A percentile compares a stretch with the other conserved stretches of the same genome.
These are phyloP conservation scores for Elymnias hypermnestra DNA, from an alignment of 1,140 invertebrate species.

Conservation along the genomic window DNA sequence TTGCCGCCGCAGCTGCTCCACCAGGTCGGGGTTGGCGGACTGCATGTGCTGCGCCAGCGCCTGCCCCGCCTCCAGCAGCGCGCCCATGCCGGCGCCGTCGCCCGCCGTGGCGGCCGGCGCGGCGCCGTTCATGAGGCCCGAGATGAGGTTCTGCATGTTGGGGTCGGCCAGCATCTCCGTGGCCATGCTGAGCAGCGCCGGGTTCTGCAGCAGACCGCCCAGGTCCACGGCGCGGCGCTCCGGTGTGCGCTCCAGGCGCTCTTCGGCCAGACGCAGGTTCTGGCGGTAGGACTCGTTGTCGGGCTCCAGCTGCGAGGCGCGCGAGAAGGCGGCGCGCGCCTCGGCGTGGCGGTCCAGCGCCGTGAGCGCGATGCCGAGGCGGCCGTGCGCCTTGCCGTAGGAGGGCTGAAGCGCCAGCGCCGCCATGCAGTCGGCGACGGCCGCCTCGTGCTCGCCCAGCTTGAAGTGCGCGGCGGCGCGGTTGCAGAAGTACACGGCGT, in stretches of 20 bases:
- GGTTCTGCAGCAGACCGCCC: slow-evolving; percentile 82
- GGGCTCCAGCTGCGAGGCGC: slow-evolving; percentile 93
- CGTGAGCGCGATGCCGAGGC: slow-evolving; percentile 93
- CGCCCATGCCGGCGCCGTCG: slow-evolving; percentile 37
- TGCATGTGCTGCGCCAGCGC: slow-evolving; percentile 72
- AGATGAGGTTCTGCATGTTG: slow-evolving; percentile 84
- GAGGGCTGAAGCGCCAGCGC: slow-evolving; percentile 91
- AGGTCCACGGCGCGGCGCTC: slow-evolving; percentile 73
- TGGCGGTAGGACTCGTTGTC: slow-evolving; percentile 93
- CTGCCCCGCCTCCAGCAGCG: slow-evolving; percentile 63
- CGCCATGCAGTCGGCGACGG: slow-evolving; percentile 92
- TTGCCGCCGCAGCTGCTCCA: slow-evolving; percentile 63
- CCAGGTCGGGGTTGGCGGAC: slow-evolving; percentile 64
- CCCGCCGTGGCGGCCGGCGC: slow-evolving; percentile 14
- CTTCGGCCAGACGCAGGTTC: slow-evolving; percentile 84
- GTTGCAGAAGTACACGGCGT: slow-evolving; percentile 97
- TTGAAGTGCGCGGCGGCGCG: slow-evolving; percentile 94
- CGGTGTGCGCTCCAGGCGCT: slow-evolving; percentile 42
- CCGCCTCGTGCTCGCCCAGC: slow-evolving; percentile 85
- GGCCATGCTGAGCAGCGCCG: slow-evolving; percentile 86
- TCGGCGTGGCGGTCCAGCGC: slow-evolving; percentile 88
- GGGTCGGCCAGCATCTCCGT: slow-evolving; percentile 87
- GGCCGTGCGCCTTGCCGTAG: slow-evolving; percentile 96
- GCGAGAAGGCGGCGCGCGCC: slow-evolving; percentile 90
- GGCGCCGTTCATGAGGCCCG: slow-evolving; percentile 49